Percentiles rank a stretch among this genome's conserved stretches.
Conservation (phyloP, 2,888 invertebrate genomes). For the Spodoptera littoralis region DNA sequence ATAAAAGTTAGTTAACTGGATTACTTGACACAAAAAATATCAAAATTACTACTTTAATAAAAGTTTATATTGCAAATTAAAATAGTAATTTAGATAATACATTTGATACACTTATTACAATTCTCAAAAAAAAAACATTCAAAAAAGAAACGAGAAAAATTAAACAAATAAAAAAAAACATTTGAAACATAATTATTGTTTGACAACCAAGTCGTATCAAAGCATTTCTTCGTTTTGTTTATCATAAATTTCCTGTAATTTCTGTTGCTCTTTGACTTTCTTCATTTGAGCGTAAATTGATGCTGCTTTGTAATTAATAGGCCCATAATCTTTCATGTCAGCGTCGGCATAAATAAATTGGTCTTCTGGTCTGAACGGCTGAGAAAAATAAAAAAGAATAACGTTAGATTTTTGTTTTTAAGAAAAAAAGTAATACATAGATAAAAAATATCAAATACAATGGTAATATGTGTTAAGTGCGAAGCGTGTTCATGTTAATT, state of each 20-base stretch:
- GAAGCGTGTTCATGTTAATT: conserved; percentile 25
- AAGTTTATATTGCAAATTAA: too few species aligned
- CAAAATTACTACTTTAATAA: conserved; percentile 11
- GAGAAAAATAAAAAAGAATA: conserved; percentile 62
- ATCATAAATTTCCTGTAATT: conserved; percentile 82
- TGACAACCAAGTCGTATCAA: conserved; percentile 62
- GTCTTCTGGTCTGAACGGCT: conserved; percentile 95
- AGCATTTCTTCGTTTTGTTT: conserved; percentile 81
- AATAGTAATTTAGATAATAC: too few species aligned
- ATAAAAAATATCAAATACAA: conserved; percentile 43
- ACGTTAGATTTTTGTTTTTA: not conserved
- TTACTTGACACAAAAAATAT: conserved; percentile 6
- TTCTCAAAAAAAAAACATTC: too few species aligned
- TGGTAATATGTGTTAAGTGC: conserved; percentile 70
- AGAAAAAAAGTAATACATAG: too few species aligned
- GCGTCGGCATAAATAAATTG: conserved; percentile 96
- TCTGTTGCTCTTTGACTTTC: conserved; percentile 89
- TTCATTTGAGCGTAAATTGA: conserved; percentile 94
- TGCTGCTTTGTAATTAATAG: conserved; percentile 97
- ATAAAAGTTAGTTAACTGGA: conserved; percentile 17
- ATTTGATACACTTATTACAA: too few species aligned
- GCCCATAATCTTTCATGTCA: conserved; percentile 96
- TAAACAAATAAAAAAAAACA: conserved; percentile 16
- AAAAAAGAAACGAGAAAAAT: conserved; percentile 22
- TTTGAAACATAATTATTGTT: conserved; percentile 19